phyloP scores from a whole-genome alignment of 1,140 invertebrate species.

The Papilio polytes region DNA sequence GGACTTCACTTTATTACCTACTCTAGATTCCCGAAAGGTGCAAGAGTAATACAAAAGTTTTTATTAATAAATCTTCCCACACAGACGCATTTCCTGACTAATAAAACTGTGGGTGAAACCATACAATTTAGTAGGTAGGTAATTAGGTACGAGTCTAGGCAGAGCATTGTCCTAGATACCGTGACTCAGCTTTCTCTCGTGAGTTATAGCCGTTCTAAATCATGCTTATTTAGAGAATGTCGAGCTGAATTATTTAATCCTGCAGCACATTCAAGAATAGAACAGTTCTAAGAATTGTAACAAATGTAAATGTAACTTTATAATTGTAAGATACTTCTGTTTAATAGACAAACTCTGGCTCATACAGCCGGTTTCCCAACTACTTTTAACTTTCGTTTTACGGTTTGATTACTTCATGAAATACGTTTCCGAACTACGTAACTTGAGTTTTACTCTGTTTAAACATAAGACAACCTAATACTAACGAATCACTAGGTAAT shows the following conservation, averaged over 20 bases:
- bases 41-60: background rate
- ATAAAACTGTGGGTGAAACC: conserved; percentile 29
- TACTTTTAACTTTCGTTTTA: too few relatives aligned
- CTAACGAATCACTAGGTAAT: too few relatives aligned
- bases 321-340: background rate
- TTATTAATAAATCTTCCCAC: background rate
- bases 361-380: too few relatives aligned
- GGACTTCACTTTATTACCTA: too few relatives aligned
- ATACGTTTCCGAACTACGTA: too few relatives aligned
- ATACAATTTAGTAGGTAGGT: conserved; percentile 26
- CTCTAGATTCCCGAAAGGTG: background rate
- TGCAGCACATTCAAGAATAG: background rate
- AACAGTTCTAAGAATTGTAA: background rate
- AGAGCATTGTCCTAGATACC: conserved; percentile 32
- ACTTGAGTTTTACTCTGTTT: too few relatives aligned
- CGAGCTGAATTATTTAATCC: conserved; percentile 34
- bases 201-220: conserved; percentile 37
- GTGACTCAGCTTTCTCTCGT: conserved; percentile 36
- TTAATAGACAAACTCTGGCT: too few relatives aligned
- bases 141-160: conserved; percentile 26
- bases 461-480: too few relatives aligned
- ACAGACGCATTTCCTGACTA: conserved; percentile 27
- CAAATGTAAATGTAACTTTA: background rate
- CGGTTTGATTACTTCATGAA: too few relatives aligned
- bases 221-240: conserved; percentile 36